Percentiles rank a stretch among this genome's conserved stretches.
Evolutionary conservation across 1,140 invertebrate species (phyloP).

Genomic region (Drosophila subobscura): DNA sequence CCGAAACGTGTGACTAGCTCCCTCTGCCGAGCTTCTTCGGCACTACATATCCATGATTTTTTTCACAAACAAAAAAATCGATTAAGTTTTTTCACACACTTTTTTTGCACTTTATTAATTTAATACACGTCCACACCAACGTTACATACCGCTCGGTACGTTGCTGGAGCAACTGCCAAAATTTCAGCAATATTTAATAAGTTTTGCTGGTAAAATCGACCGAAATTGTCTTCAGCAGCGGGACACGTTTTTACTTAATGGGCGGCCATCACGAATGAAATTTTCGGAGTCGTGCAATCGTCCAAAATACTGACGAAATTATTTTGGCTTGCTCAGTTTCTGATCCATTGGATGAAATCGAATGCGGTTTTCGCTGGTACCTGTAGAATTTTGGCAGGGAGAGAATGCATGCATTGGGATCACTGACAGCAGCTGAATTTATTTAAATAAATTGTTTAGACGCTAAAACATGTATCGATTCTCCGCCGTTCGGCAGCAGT

Average conservation of each 20-base stretch:
- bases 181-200: slow-evolving; percentile 62
- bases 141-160: no score
- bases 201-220: slow-evolving; percentile 64
- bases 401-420: slow-evolving; percentile 54
- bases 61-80: slow-evolving; percentile 82
- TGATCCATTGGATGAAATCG: slow-evolving; percentile 52
- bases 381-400: slow-evolving; percentile 49
- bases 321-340: slow-evolving; percentile 61
- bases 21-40: slow-evolving; percentile 36
- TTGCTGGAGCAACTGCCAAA: no score
- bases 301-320: slow-evolving; percentile 61
- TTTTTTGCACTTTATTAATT: slow-evolving; percentile 59
- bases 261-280: slow-evolving; percentile 76
- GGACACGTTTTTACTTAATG: slow-evolving; percentile 83
- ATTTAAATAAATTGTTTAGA: slow-evolving; percentile 35
- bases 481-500: no score
- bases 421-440: slow-evolving; percentile 29
- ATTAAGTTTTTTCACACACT: slow-evolving; percentile 82
- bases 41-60: slow-evolving; percentile 53
- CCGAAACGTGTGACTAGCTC: slow-evolving; percentile 47
- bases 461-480: no score
- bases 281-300: slow-evolving; percentile 68
- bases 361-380: slow-evolving; percentile 52
- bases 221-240: slow-evolving; percentile 78
- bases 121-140: slow-evolving; percentile 23